These are phyloP conservation scores for Hippopotamus amphibius DNA, from an alignment of 2,113 vertebrate species.

Conservation along the genomic window DNA sequence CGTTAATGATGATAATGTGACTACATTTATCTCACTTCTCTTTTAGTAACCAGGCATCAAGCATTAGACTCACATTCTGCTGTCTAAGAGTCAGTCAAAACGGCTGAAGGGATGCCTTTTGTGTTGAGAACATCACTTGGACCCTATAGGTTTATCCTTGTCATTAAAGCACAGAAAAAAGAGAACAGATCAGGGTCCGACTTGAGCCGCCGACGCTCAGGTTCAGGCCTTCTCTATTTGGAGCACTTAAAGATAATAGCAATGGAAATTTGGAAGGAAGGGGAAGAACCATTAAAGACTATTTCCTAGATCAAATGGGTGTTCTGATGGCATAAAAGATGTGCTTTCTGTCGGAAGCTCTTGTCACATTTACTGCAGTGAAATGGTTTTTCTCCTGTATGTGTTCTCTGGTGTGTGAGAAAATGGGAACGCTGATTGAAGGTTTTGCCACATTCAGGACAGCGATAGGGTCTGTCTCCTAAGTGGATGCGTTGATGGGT, in stretches of 20 bases:
- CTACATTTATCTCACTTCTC: background rate
- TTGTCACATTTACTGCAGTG: conserved; percentile 64
- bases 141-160: background rate
- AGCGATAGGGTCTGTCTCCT: conserved; percentile 70
- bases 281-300: background rate
- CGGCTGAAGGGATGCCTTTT: background rate
- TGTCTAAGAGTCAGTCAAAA: background rate
- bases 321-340: conserved; percentile 71
- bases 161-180: background rate
- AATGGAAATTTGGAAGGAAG: background rate
- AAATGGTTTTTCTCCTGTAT: conserved; percentile 79
- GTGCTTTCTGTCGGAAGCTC: conserved; percentile 67
- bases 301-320: conserved; percentile 55
- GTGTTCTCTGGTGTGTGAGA: conserved; percentile 78
- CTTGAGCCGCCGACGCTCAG: background rate
- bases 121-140: background rate
- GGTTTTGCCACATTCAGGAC: conserved; percentile 72
- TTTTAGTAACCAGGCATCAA: background rate
- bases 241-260: background rate
- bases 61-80: background rate
- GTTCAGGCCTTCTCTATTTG: background rate
- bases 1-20: background rate
- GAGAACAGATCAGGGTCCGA: background rate
- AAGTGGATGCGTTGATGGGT: conserved; percentile 71
- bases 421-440: conserved; percentile 77